phyloP scores from a whole-genome alignment of 2,113 vertebrate species.

The Phrynosoma blainvillii region DNA sequence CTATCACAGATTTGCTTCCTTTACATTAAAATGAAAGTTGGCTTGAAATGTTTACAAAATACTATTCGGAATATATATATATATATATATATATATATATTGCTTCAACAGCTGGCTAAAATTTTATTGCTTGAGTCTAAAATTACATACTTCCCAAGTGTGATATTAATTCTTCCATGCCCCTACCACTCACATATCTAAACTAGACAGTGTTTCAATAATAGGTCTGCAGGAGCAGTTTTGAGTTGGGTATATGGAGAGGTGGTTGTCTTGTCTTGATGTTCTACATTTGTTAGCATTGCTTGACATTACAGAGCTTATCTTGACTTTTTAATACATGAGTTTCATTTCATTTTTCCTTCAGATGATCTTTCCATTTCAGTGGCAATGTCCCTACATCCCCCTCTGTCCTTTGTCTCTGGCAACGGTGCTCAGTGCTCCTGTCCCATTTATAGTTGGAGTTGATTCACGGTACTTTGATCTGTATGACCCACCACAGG shows the following conservation, averaged over 20 bases:
- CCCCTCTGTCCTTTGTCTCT: slow-evolving; percentile 95
- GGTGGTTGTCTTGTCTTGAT: slow-evolving; percentile 16
- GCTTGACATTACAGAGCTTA: slow-evolving; percentile 4
- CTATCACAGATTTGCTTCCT: not conserved
- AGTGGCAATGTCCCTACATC: slow-evolving; percentile 98
- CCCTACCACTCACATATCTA: not conserved
- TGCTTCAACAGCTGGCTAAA: not conserved
- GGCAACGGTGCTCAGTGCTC: slow-evolving; percentile 93
- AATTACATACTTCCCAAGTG: not conserved
- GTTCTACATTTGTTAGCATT: slow-evolving; percentile 8
- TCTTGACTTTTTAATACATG: slow-evolving; percentile 52
- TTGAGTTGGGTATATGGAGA: not conserved
- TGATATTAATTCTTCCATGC: not conserved
- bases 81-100: no score
- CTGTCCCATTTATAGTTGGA: slow-evolving; percentile 94
- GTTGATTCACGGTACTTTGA: slow-evolving; percentile 99
- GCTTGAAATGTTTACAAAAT: not conserved
- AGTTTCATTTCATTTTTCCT: slow-evolving; percentile 64
- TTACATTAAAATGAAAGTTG: not conserved
- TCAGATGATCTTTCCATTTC: slow-evolving; percentile 99
- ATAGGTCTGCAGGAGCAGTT: not conserved
- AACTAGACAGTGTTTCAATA: not conserved
- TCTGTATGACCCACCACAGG: slow-evolving; percentile 94
- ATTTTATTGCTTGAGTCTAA: not conserved
- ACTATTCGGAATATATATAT: not conserved